These are phyloP conservation scores for Rhyacichthys aspro DNA, from an alignment of 2,797 vertebrate species.

Conservation along the genomic window DNA sequence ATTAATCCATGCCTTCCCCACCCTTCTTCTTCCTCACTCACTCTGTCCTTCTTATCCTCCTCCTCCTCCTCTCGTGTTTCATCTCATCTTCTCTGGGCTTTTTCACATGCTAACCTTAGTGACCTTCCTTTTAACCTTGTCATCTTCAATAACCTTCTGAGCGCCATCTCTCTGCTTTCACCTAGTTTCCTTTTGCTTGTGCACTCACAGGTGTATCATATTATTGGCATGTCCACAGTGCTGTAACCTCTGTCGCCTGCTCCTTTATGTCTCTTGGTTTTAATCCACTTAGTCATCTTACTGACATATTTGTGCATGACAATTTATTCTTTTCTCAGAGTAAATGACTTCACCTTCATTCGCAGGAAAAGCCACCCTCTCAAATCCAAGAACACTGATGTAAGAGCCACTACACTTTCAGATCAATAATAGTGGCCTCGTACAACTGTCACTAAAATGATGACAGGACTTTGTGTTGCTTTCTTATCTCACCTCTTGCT, in stretches of 20 bases:
- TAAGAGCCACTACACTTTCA: not conserved
- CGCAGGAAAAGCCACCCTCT: constrained; percentile 1
- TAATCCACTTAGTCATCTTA: too few species aligned
- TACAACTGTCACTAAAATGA: not conserved
- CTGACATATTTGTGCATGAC: too few species aligned
- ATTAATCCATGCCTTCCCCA: constrained; percentile 49
- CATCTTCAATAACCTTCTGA: constrained; percentile 56
- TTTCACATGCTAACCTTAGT: constrained; percentile 27
- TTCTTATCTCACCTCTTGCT: not conserved
- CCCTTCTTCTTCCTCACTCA: constrained; percentile 29
- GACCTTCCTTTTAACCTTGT: constrained; percentile 57
- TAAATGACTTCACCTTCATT: too few species aligned
- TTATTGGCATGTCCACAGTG: too few species aligned
- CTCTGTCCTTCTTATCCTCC: constrained; percentile 30
- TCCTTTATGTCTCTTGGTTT: too few species aligned
- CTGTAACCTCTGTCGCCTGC: too few species aligned
- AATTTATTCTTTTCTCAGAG: too few species aligned
- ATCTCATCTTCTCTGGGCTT: constrained; percentile 16
- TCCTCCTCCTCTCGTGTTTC: constrained; percentile 31
- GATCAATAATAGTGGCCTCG: not conserved
- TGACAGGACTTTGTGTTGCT: not conserved
- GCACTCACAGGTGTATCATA: not conserved
- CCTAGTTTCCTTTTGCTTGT: constrained; percentile 1
- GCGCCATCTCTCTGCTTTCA: constrained; percentile 13
- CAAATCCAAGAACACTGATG: constrained; percentile 1